Base-by-base conservation (phyloP, 2,888 invertebrate genomes). In the Nomada flava region DNA sequence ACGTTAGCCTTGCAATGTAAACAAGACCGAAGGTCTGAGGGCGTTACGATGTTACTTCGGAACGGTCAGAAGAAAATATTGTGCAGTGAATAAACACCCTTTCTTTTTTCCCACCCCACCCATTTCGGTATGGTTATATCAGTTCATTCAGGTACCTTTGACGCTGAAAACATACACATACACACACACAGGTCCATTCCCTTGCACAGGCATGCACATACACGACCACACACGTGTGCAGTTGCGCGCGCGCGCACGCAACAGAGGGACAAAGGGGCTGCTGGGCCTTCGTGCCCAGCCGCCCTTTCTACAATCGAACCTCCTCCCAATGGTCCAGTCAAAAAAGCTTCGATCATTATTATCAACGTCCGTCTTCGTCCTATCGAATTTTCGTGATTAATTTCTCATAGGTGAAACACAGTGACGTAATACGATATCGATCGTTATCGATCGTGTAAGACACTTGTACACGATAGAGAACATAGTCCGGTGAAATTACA, bases 111-210 rank as follows among this genome's bases (percentile, higher is more conserved):
- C 36, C 36, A 5, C 7, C 79, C 64, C 76, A 74, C 80, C 78
- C 65, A 4, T 23, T 23, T 36, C 36, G 36, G 77, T 78, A 90
- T 90, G 89, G 89, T 91, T 91, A 88, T 87, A 36, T 87, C 87
- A 89, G 89, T 85, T 90, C 90, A 86, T 92, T 88, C 92, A 92
- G 91, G 92, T 92, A 92, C 92, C 90, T 92, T 91, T 91, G 92
- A 92, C 92, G 91, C 90, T 90, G 88, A 90, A 84, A 82, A 82
- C 77, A 80, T 81, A 75, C 70, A 80, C 74, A 79, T 55, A 67
- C 76, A 60, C 60, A 70, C 64, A 69, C 68, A 44, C 59, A 60
- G n/a, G 50, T 42, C 42, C 65, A 47, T 36, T 62, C 59, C n/a
- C 59, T 18, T 44, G 53, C 53, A 15, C 44, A 55, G 3, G 23